These are phyloP conservation scores for Pempheris klunzingeri DNA, from an alignment of 2,797 vertebrate species.

Conservation along the genomic window DNA sequence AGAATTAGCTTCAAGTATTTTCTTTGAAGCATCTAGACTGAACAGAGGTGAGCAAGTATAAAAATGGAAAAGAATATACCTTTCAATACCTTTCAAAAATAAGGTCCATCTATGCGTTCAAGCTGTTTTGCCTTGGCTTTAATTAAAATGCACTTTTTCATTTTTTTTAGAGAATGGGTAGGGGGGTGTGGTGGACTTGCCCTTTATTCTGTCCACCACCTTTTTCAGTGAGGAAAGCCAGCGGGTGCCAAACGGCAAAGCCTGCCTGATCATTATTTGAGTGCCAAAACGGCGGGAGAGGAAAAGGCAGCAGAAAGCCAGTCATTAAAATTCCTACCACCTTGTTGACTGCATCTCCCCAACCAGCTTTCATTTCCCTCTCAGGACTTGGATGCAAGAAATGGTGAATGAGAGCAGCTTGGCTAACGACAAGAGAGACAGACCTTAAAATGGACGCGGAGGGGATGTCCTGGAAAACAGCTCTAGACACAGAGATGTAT, in stretches of 20 bases:
- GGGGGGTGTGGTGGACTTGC: constrained; percentile 49
- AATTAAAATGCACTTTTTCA: constrained; percentile 66
- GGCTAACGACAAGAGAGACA: constrained; percentile 44
- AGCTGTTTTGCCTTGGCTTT: constrained; percentile 51
- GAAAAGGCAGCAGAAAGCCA: constrained; percentile 74
- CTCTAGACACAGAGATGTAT: constrained; percentile 37
- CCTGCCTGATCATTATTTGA: constrained; percentile 76
- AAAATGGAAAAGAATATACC: constrained; percentile 29
- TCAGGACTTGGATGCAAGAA: constrained; percentile 37
- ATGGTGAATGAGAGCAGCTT: constrained; percentile 27
- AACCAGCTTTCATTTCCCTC: constrained; percentile 67
- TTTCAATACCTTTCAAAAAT: constrained; percentile 17
- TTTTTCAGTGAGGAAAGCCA: constrained; percentile 58
- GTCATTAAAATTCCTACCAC: constrained; percentile 83
- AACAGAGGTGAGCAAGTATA: not conserved
- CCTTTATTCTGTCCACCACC: constrained; percentile 61
- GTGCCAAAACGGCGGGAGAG: constrained; percentile 77
- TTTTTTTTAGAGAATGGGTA: constrained; percentile 44
- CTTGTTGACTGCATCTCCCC: constrained; percentile 76
- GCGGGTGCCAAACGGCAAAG: constrained; percentile 75
- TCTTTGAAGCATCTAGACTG: constrained; percentile 4
- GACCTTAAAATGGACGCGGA: constrained; percentile 36
- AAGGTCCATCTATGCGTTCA: constrained; percentile 28
- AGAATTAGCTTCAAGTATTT: not conserved
- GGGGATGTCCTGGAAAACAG: constrained; percentile 44